Conservation (phyloP, 1,140 invertebrate species). For the Apis laboriosa region DNA sequence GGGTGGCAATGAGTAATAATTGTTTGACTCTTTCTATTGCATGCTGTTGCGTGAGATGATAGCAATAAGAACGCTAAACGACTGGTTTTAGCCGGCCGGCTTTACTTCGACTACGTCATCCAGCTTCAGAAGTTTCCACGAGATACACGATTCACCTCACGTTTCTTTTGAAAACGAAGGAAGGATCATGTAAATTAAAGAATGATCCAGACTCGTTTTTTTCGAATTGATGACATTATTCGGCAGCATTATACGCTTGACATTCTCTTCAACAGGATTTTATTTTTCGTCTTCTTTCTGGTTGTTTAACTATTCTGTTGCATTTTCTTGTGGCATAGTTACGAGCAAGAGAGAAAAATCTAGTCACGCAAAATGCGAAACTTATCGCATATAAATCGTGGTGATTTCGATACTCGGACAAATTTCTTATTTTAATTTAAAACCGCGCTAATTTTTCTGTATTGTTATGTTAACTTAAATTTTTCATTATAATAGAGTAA, state of each 20-base stretch:
- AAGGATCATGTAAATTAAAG: slow-evolving; percentile 26
- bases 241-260: neutral
- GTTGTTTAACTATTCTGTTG: too few relatives aligned
- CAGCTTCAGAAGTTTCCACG: slow-evolving; percentile 53
- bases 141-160: slow-evolving; percentile 39
- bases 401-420: neutral
- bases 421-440: neutral
- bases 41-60: neutral
- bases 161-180: neutral
- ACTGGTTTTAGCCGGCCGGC: slow-evolving; percentile 34
- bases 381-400: too few relatives aligned
- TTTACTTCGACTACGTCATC: slow-evolving; percentile 47
- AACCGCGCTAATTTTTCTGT: neutral
- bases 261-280: neutral
- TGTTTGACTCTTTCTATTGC: slow-evolving; percentile 35
- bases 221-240: slow-evolving; percentile 5
- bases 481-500: neutral
- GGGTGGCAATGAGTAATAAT: slow-evolving; percentile 52
- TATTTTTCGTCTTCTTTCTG: neutral
- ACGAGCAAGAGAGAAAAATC: neutral
- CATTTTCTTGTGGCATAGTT: neutral
- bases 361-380: neutral
- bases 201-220: neutral
- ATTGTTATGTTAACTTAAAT: neutral
- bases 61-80: neutral